These are phyloP conservation scores for Semaprochilodus insignis DNA, from an alignment of 2,797 vertebrate genomes.

Conservation along the genomic window DNA sequence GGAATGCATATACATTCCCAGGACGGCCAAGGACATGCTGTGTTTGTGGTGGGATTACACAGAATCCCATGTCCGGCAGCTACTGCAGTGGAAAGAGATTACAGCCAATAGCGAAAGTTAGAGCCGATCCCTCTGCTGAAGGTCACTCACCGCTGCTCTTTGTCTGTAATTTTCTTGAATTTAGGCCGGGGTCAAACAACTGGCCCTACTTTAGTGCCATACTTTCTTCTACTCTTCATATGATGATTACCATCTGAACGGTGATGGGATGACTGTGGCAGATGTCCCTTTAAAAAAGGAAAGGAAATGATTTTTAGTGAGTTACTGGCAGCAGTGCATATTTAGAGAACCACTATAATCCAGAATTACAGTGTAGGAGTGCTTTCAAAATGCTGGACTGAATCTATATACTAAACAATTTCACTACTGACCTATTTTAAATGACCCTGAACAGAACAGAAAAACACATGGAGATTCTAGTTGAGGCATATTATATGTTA, in stretches of 20 bases:
- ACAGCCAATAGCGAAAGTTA: constrained; percentile 28
- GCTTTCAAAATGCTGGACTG: not conserved
- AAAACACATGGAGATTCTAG: too few species aligned
- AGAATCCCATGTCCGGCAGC: constrained; percentile 25
- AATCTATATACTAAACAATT: too few species aligned
- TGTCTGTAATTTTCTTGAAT: constrained; percentile 35
- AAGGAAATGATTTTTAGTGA: not conserved
- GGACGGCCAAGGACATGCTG: constrained; percentile 29
- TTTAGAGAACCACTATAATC: not conserved
- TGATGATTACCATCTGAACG: not conserved
- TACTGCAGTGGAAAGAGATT: constrained; percentile 46
- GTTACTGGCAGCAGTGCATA: not conserved
- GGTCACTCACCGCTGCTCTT: constrained; percentile 20
- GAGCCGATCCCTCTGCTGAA: not conserved
- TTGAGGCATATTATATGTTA: too few species aligned
- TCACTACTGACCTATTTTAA: too few species aligned
- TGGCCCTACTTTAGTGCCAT: not conserved
- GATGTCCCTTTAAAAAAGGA: constrained; percentile 1
- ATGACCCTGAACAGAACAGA: too few species aligned
- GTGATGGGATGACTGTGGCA: not conserved
- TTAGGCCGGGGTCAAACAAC: constrained; percentile 15
- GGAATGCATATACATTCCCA: constrained; percentile 17
- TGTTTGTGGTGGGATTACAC: constrained; percentile 48
- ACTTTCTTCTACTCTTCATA: not conserved
- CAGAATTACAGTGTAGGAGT: not conserved